Evolutionary conservation across 2,888 invertebrate genomes (phyloP).

Genomic region (Steromphala cineraria): DNA sequence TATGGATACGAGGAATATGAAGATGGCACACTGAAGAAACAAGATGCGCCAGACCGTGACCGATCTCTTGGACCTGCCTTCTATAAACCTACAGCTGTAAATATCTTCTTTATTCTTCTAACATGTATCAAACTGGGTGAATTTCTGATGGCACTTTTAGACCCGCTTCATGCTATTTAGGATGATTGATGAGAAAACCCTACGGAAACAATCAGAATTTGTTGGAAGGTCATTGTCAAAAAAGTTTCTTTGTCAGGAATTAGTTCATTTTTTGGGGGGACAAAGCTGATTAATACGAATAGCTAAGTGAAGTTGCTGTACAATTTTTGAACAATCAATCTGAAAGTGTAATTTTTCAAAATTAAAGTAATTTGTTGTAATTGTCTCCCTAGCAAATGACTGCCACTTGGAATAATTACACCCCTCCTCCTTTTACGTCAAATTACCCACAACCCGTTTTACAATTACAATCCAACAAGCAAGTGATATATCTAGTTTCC

Average conservation of each 20-base stretch:
- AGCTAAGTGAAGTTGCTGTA: not conserved
- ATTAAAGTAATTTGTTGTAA: conserved; percentile 4
- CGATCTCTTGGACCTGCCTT: conserved; percentile 73
- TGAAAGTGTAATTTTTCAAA: conserved; percentile 6
- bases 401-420: not conserved
- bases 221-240: no score
- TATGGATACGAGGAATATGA: conserved; percentile 75
- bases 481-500: not conserved
- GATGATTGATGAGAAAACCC: no score
- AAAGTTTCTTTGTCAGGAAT: no score
- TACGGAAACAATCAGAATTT: no score
- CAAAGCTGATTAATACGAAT: no score
- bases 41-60: conserved; percentile 72
- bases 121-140: no score
- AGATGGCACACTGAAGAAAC: conserved; percentile 73
- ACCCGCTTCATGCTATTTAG: no score
- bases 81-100: conserved; percentile 65
- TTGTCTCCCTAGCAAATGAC: not conserved
- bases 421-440: not conserved
- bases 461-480: not conserved
- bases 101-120: conserved; percentile 23
- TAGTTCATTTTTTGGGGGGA: no score
- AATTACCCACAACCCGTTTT: not conserved
- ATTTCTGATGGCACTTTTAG: no score
- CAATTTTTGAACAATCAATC: not conserved